These are phyloP conservation scores for Pangasianodon gigas DNA, from an alignment of 2,113 vertebrate genomes.

Conservation along the genomic window DNA sequence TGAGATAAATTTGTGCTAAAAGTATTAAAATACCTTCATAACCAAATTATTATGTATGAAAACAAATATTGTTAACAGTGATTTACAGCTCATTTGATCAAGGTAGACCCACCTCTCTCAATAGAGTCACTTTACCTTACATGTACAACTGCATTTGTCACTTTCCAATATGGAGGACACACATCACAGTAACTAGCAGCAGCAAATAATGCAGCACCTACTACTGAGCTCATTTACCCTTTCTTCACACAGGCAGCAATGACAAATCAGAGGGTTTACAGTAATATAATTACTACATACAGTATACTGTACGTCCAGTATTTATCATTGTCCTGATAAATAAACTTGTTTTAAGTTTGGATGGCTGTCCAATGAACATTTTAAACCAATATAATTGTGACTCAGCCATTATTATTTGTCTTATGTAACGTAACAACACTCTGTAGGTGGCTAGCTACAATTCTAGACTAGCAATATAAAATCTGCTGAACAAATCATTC, in stretches of 20 bases:
- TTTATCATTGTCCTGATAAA: neutral
- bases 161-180: too few relatives aligned
- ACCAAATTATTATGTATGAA: neutral
- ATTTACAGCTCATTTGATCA: neutral
- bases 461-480: neutral
- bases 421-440: neutral
- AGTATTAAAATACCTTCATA: neutral
- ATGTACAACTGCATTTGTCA: neutral
- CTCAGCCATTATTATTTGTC: neutral
- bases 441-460: neutral
- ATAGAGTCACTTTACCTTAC: neutral
- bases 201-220: neutral
- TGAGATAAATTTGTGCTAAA: neutral
- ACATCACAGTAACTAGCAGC: too few relatives aligned
- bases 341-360: neutral
- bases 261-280: neutral
- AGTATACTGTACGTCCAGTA: neutral
- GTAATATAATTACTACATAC: neutral
- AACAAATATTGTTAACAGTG: neutral
- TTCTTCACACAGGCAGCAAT: too few relatives aligned
- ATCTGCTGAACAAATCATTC: neutral
- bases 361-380: neutral
- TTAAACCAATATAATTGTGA: neutral
- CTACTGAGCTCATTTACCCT: neutral
- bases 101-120: neutral